Evolutionary conservation across 2,113 vertebrate genomes (phyloP).

Genomic region (Dromaius novaehollandiae): DNA sequence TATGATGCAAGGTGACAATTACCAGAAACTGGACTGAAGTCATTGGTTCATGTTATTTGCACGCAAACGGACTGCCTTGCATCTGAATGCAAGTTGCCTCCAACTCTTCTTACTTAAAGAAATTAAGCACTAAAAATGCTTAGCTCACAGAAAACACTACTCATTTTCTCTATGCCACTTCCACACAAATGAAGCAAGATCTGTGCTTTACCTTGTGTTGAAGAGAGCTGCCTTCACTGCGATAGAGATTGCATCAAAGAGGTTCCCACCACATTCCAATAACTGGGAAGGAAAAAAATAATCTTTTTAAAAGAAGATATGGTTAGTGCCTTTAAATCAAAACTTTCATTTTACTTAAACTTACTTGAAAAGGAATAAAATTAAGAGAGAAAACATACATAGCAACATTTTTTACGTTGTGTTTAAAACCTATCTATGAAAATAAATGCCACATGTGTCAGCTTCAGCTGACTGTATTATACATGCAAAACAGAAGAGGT

Average conservation of each 20-base stretch:
- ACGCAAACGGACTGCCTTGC: not conserved
- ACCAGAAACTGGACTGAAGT: not conserved
- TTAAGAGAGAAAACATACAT: not conserved
- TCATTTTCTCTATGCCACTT: not conserved
- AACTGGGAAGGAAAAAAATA: conserved; percentile 77
- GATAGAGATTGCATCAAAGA: conserved; percentile 92
- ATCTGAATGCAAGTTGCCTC: not conserved
- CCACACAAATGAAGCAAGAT: not conserved
- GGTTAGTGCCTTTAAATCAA: not conserved
- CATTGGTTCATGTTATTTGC: not conserved
- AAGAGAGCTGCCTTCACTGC: conserved; percentile 99
- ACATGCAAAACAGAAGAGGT: not conserved
- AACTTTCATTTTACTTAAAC: not conserved
- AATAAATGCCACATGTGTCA: not conserved
- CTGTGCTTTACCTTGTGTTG: conserved; percentile 87
- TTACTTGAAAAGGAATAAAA: conserved; percentile 4
- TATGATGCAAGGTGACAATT: not conserved
- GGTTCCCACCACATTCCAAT: conserved; percentile 94
- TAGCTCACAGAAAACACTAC: not conserved
- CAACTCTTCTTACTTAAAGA: not conserved
- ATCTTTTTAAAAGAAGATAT: not conserved
- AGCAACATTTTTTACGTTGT: not conserved
- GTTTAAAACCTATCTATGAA: conserved; percentile 7
- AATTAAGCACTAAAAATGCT: not conserved
- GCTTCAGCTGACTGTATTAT: not conserved